A percentile compares a stretch with the other conserved stretches of the same genome.
Evolutionary conservation across 2,888 invertebrate species (phyloP).

Genomic region (Heteromurus nitidus): DNA sequence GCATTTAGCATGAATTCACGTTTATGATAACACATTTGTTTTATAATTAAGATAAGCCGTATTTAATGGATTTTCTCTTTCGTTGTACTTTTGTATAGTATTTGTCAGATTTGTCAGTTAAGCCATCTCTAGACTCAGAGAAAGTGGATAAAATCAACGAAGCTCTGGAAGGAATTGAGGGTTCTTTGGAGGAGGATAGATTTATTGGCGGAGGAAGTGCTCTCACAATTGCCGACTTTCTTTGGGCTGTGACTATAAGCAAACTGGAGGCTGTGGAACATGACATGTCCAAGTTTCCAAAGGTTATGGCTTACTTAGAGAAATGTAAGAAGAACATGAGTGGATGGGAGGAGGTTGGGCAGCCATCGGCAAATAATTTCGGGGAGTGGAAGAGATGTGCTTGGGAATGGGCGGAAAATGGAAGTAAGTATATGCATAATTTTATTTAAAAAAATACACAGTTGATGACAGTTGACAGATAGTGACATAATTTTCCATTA

Average conservation of each 20-base stretch:
- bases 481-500: too few species aligned
- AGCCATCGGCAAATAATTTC: conserved; percentile 72
- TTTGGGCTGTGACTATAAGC: conserved; percentile 76
- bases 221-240: conserved; percentile 76
- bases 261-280: conserved; percentile 75
- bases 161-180: conserved; percentile 76
- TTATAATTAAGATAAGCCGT: too few species aligned
- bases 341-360: conserved; percentile 78
- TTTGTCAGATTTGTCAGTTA: too few species aligned
- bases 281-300: conserved; percentile 83
- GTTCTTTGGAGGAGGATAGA: conserved; percentile 75
- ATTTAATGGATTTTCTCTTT: too few species aligned
- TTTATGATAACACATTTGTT: too few species aligned
- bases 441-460: too few species aligned
- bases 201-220: conserved; percentile 76
- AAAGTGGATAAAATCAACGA: conserved; percentile 75
- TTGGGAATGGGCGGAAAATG: neutral
- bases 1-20: too few species aligned
- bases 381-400: conserved; percentile 70
- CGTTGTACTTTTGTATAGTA: too few species aligned
- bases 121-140: too few species aligned
- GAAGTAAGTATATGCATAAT: too few species aligned
- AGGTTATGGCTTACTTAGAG: conserved; percentile 81
- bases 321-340: conserved; percentile 79
- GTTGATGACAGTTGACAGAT: too few species aligned